These are phyloP conservation scores for Engystomops pustulosus DNA, from an alignment of 2,113 vertebrate species.

Conservation along the genomic window DNA sequence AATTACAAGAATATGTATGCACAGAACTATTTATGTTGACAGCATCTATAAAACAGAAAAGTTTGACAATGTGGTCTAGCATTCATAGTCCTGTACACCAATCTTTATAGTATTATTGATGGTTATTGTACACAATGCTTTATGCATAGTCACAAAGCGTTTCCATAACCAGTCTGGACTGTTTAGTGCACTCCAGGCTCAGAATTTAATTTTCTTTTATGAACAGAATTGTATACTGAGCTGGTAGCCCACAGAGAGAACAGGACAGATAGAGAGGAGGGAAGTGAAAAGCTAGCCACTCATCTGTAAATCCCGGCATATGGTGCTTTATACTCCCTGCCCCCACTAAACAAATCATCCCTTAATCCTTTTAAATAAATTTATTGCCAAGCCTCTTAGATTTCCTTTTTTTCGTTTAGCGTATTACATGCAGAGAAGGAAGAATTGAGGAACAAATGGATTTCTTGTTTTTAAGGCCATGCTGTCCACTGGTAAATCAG, in stretches of 20 bases:
- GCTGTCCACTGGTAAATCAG: conserved; percentile 44
- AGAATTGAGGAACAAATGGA: conserved; percentile 29
- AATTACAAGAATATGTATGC: no score
- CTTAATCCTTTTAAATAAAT: conserved; percentile 59
- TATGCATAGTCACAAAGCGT: not conserved
- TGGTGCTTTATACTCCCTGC: conserved; percentile 44
- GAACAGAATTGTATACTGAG: conserved; percentile 16
- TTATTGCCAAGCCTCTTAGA: conserved; percentile 56
- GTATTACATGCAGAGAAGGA: conserved; percentile 41
- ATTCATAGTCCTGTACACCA: not conserved
- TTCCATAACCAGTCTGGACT: not conserved
- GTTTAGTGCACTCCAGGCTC: not conserved
- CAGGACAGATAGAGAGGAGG: conserved; percentile 20
- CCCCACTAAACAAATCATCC: conserved; percentile 55
- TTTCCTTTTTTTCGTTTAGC: conserved; percentile 45
- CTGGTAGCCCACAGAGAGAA: conserved; percentile 22
- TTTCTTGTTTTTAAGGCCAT: conserved; percentile 20
- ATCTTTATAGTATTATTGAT: not conserved
- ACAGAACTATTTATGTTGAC: no score
- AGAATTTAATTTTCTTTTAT: conserved; percentile 11
- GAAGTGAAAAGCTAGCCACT: conserved; percentile 52
- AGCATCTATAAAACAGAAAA: no score
- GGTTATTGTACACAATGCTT: not conserved
- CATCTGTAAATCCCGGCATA: conserved; percentile 49
- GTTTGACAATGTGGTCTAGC: no score